Evolutionary conservation across 2,888 invertebrate genomes (phyloP), one percentile per base, ranked within the genome.

Genomic region (Drosophila mettleri): DNA sequence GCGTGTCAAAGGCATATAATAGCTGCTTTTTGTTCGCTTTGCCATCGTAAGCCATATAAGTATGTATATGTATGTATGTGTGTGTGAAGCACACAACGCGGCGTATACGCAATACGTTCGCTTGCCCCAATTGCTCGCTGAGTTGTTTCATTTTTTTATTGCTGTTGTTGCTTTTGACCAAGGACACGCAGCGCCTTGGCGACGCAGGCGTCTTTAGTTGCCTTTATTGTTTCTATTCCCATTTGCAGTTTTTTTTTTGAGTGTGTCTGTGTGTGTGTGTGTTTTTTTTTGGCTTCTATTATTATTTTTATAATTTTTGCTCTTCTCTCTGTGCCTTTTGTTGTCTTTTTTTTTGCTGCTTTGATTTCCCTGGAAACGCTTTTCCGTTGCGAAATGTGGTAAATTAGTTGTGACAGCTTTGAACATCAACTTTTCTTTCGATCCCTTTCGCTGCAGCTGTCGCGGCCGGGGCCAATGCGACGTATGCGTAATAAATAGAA

Each of bases 401-500:
- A 74, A 76, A 74, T 71, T 66, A 55, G 52, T 43, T 39, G 45
- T 14, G 71, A 52, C 70, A 58, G 61, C 52, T 12, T 27, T 31
- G n/a, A 27, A n/a, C n/a, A 4, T 10, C n/a, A n/a, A 14, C 39
- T 14, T 14, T 29, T n/a, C 1, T 45, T 57, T 51, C 0, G n/a
- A 29, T 57, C 43, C 22, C 24, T 41, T 43, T 10, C 33, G 22
- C n/a, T 52, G 68, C 69, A 55, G 33, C 55, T 52, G 55, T 61
- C 51, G 52, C 22, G 31, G 12, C 12, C 9, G 20, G 9, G 29
- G 80, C 60, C 77, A 82, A 87, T 74, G 80, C 69, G 80, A 48
- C 88, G 83, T 87, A 83, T 83, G 80, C 80, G 83, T 85, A 87
- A 87, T 82, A 85, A 87, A 82, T 74, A 66, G 57, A 77, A 70